Percentiles rank a stretch among this genome's conserved stretches.
Conservation (phyloP, 1,140 invertebrate genomes). For the Aricia agestis region DNA sequence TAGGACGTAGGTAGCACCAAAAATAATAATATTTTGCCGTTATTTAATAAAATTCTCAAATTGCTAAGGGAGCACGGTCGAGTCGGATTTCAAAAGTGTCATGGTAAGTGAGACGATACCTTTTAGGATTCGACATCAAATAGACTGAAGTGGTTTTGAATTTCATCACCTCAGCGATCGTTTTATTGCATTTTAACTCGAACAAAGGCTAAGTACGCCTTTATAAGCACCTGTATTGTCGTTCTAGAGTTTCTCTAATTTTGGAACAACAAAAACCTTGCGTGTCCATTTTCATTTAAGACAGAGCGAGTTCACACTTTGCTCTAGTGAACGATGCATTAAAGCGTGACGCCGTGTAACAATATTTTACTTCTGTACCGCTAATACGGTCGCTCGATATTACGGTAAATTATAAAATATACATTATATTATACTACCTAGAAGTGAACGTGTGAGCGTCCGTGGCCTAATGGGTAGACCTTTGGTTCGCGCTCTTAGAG, state of each 20-base stretch:
- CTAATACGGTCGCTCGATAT: too few relatives aligned
- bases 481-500: too few relatives aligned
- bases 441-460: too few relatives aligned
- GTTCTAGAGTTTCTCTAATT: not conserved
- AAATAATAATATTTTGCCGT: not conserved
- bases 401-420: too few relatives aligned
- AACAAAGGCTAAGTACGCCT: constrained; percentile 33
- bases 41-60: constrained; percentile 10
- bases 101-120: constrained; percentile 36
- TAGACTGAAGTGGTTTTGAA: constrained; percentile 49
- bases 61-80: not conserved
- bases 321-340: too few relatives aligned
- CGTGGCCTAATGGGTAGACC: too few relatives aligned
- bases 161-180: constrained; percentile 50
- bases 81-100: constrained; percentile 18
- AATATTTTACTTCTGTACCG: too few relatives aligned
- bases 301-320: too few relatives aligned
- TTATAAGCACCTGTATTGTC: constrained; percentile 10
- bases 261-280: not conserved
- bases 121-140: constrained; percentile 50
- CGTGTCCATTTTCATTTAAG: not conserved
- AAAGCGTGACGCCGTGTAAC: too few relatives aligned
- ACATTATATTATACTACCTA: too few relatives aligned
- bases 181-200: constrained; percentile 50
- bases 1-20: not conserved